Percentiles rank a stretch among this genome's conserved stretches.
These are phyloP conservation scores for Pedionomus torquatus DNA, from an alignment of 2,113 vertebrate species.

Conservation along the genomic window DNA sequence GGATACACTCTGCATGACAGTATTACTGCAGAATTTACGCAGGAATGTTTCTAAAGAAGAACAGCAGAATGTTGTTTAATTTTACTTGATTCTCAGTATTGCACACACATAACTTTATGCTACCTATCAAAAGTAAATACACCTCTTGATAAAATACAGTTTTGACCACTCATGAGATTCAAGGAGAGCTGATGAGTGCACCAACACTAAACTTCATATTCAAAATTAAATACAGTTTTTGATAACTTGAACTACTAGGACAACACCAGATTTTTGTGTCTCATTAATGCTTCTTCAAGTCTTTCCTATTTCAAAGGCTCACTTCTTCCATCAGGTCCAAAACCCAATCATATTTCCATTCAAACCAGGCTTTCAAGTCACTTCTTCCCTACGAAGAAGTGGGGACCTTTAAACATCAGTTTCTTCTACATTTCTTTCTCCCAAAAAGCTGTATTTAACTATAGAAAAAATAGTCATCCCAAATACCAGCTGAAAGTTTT, in stretches of 20 bases:
- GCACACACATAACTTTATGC: slow-evolving; percentile 57
- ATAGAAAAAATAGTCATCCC: neutral
- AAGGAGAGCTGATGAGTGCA: neutral
- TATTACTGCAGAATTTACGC: slow-evolving; percentile 82
- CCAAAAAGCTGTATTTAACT: neutral
- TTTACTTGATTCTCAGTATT: slow-evolving; percentile 67
- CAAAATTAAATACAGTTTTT: slow-evolving; percentile 19
- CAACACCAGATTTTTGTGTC: neutral
- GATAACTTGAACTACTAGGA: neutral
- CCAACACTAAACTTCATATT: neutral
- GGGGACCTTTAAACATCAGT: neutral
- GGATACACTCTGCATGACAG: slow-evolving; percentile 86
- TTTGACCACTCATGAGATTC: neutral
- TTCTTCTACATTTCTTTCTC: neutral
- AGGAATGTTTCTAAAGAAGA: slow-evolving; percentile 85
- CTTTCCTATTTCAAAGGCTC: neutral
- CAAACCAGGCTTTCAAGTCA: neutral
- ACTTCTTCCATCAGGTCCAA: neutral
- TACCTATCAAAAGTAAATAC: slow-evolving; percentile 41
- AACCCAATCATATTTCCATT: neutral
- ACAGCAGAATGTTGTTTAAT: slow-evolving; percentile 82
- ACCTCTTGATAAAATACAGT: neutral
- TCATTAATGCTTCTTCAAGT: neutral
- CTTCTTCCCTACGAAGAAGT: neutral
- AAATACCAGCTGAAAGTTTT: neutral